Evolutionary conservation across 92 coral and sea anemone species (phyloP).

Genomic region (Umimayanthus chanpuru): DNA sequence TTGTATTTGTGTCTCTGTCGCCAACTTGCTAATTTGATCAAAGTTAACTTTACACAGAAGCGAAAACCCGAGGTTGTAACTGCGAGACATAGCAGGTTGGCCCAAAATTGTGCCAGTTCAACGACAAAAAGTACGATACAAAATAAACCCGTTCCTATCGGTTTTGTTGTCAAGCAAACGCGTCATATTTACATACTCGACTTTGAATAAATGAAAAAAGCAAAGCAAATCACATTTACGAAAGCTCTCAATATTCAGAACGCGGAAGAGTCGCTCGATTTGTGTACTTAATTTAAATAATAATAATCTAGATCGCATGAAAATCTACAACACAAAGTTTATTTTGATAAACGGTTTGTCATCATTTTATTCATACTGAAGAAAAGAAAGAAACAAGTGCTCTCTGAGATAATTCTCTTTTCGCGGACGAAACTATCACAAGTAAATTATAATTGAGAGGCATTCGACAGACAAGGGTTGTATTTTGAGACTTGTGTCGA

Average conservation of each 20-base stretch:
- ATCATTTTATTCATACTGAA: constrained; percentile 60
- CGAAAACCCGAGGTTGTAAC: constrained; percentile 28
- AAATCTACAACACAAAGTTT: constrained; percentile 38
- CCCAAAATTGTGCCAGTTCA: constrained; percentile 35
- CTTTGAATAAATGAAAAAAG: constrained; percentile 23
- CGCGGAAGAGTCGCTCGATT: constrained; percentile 45
- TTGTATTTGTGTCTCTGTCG: constrained; percentile 23
- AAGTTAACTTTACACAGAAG: constrained; percentile 40
- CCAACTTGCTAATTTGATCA: constrained; percentile 47
- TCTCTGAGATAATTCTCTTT: constrained; percentile 47
- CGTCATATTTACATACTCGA: constrained; percentile 18
- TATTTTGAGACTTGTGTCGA: constrained; percentile 22
- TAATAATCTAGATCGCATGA: constrained; percentile 26
- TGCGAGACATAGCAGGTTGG: constrained; percentile 44
- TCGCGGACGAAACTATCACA: constrained; percentile 33
- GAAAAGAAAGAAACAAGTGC: constrained; percentile 53
- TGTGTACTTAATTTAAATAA: constrained; percentile 47
- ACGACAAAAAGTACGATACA: neutral
- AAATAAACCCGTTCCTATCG: neutral
- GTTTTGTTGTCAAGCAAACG: constrained; percentile 36
- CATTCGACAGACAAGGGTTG: neutral
- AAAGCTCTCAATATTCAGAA: constrained; percentile 25
- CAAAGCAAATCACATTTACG: constrained; percentile 28
- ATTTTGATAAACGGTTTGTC: constrained; percentile 49
- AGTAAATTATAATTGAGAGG: constrained; percentile 17